Evolutionary conservation across 2,888 invertebrate species (phyloP), one percentile per base, ranked within the genome.

Genomic region (Camponotus fellah): DNA sequence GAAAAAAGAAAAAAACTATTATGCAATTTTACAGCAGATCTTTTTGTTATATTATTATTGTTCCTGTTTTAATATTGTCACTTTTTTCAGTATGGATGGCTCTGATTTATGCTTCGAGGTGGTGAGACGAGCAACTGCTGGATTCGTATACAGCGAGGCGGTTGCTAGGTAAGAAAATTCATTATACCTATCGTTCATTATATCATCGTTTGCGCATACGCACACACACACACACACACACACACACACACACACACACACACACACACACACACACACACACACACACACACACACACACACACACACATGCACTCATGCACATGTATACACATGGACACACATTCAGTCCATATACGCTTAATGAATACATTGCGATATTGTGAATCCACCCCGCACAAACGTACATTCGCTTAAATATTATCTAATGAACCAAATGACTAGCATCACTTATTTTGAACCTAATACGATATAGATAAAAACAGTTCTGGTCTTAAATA

Each of bases 101-200:
- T 98, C 99, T 69, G 99, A 99, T 95, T 96, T 99, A 90, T 99
- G 99, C 95, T 99, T 98, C 95, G 99, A 99, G 96, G 98, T 99
- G 89, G 99, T 99, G 40, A 97, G 99, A 92, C 96, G 99, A 93
- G 99, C 99, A 37, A 97, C 97, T 49, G 98, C 99, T 77, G 99
- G 99, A 88, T 99, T 99, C 95, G 99, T 99, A 85, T 99, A 99
- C 96, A 99, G 99, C 94, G 99, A 99, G 96, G 99, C 99, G 64
- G 99, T 99, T 79, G 99, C 99, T 89, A 99, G 99, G 99, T 99
- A 96, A 96, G 96, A 94, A 85, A 80, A 83, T 81, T 64, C 66
- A 75, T 81, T 79, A 17, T 62, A 68, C 66, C 46, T 68, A 80
- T 71, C 75, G 62, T 74, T 26, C 43, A 43, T 43, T 2, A 26